These are phyloP conservation scores for Lophotis ruficrista DNA, from an alignment of 2,113 vertebrate species.

Conservation along the genomic window DNA sequence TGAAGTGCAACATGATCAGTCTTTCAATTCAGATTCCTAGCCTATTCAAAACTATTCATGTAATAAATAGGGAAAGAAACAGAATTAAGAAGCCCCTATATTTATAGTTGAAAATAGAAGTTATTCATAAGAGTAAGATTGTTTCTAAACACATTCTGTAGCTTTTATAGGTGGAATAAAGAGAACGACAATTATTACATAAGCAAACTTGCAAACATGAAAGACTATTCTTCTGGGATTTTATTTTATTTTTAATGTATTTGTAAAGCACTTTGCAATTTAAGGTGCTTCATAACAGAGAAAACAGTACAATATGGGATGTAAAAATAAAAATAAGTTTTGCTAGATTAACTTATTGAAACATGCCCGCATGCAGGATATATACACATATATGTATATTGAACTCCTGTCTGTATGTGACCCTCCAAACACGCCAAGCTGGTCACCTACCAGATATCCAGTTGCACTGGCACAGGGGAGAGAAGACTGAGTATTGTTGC, in stretches of 20 bases:
- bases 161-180: conserved; percentile 47
- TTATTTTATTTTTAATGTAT: conserved; percentile 70
- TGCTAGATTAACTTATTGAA: conserved; percentile 60
- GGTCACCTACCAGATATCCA: conserved; percentile 75
- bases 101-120: conserved; percentile 16
- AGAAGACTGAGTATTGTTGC: conserved; percentile 62
- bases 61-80: conserved; percentile 27
- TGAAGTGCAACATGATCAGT: background rate
- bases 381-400: conserved; percentile 63
- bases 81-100: conserved; percentile 24
- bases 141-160: conserved; percentile 51
- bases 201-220: conserved; percentile 63
- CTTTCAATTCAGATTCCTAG: conserved; percentile 33
- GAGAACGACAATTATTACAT: conserved; percentile 58
- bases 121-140: conserved; percentile 10
- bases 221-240: conserved; percentile 67
- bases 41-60: conserved; percentile 22
- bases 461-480: conserved; percentile 63
- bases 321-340: conserved; percentile 68
- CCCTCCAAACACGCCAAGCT: conserved; percentile 56
- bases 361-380: conserved; percentile 68
- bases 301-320: conserved; percentile 67
- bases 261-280: conserved; percentile 61
- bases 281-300: conserved; percentile 67
- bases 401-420: conserved; percentile 66